phyloP scores from a whole-genome alignment of 1,140 invertebrate species.

The Trachymyrmex cornetzi region DNA sequence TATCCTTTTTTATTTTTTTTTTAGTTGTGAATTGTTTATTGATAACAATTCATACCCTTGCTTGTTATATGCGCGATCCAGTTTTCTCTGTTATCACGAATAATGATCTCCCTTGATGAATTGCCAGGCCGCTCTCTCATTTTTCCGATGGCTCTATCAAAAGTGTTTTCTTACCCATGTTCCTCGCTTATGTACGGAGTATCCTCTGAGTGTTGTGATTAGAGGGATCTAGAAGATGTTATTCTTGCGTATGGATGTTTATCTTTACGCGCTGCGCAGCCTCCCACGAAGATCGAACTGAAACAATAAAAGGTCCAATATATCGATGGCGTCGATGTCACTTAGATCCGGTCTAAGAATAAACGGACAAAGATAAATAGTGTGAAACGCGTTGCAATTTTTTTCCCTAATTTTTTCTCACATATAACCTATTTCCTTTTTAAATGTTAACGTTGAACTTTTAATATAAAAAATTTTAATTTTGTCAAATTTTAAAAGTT shows the following conservation, averaged over 20 bases:
- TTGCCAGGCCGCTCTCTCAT: slow-evolving; percentile 34
- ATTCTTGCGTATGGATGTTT: slow-evolving; percentile 84
- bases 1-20: not conserved
- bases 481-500: not conserved
- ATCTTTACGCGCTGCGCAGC: slow-evolving; percentile 78
- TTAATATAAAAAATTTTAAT: not conserved
- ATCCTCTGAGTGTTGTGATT: slow-evolving; percentile 80
- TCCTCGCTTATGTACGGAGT: slow-evolving; percentile 63
- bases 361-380: slow-evolving; percentile 34
- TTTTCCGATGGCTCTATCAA: slow-evolving; percentile 57
- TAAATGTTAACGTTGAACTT: not conserved
- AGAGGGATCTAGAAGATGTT: slow-evolving; percentile 79
- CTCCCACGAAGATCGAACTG: slow-evolving; percentile 79
- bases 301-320: slow-evolving; percentile 77
- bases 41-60: not conserved
- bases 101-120: slow-evolving; percentile 40
- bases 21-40: not conserved
- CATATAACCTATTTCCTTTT: not conserved
- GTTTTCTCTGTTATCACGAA: slow-evolving; percentile 5
- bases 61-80: not conserved
- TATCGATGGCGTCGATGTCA: slow-evolving; percentile 57
- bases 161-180: slow-evolving; percentile 79
- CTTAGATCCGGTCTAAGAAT: not conserved
- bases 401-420: not conserved
- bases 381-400: not conserved